A percentile compares a stretch with the other conserved stretches of the same genome.
Evolutionary conservation across 2,888 invertebrate species (phyloP).

Genomic region (Eudemis profundana): DNA sequence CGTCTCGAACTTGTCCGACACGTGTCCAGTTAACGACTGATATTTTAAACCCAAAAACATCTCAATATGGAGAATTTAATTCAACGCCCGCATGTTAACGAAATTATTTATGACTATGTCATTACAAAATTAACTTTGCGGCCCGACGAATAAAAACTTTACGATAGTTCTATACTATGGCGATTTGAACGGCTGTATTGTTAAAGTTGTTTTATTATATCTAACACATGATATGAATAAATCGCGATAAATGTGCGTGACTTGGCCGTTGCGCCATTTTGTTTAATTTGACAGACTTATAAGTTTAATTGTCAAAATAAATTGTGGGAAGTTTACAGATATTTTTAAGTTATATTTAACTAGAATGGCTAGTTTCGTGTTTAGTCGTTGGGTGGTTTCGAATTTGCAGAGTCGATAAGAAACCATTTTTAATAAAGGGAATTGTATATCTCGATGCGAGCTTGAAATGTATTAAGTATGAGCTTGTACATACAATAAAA

Average conservation of each 20-base stretch:
- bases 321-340: constrained; percentile 5
- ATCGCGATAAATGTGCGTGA: constrained; percentile 26
- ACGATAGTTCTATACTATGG: not conserved
- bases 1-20: not conserved
- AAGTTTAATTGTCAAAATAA: constrained; percentile 4
- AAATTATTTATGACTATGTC: constrained; percentile 20
- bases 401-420: no score
- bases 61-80: constrained; percentile 18
- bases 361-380: no score
- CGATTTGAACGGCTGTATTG: not conserved
- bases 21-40: not conserved
- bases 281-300: constrained; percentile 13
- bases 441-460: no score
- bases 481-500: no score
- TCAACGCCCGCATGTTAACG: constrained; percentile 15
- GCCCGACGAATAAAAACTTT: not conserved
- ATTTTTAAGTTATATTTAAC: not conserved
- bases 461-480: no score
- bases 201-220: not conserved
- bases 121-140: constrained; percentile 21
- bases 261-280: constrained; percentile 21
- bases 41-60: constrained; percentile 3
- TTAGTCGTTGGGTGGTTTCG: no score
- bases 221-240: constrained; percentile 23
- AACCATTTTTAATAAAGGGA: no score